These are phyloP conservation scores for Xestia sexstrigata DNA, from an alignment of 2,888 invertebrate genomes.

Conservation along the genomic window DNA sequence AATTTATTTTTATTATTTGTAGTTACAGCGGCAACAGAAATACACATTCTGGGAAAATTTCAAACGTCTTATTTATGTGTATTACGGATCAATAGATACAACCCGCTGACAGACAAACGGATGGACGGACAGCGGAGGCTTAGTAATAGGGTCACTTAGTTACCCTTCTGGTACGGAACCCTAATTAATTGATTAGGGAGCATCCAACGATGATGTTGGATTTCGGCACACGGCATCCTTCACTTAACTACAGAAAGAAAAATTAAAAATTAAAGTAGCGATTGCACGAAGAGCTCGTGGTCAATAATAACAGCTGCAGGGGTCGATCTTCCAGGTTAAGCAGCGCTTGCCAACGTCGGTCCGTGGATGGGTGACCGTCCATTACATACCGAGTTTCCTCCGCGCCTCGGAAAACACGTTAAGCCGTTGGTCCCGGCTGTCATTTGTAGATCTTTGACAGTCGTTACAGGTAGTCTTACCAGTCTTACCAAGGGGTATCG, in stretches of 20 bases:
- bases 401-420: neutral
- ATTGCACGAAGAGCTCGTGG: too few relatives aligned
- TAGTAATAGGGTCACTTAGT: too few relatives aligned
- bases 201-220: neutral
- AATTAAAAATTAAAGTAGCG: neutral
- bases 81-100: too few relatives aligned
- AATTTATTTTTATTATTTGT: too few relatives aligned
- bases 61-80: too few relatives aligned
- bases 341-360: neutral
- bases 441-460: neutral
- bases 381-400: neutral
- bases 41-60: too few relatives aligned
- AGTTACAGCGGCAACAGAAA: too few relatives aligned
- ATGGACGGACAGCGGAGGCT: too few relatives aligned
- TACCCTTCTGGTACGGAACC: too few relatives aligned
- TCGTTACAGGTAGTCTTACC: neutral
- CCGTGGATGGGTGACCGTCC: neutral
- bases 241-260: neutral
- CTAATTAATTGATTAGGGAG: neutral
- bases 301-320: neutral
- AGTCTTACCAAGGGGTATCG: too few relatives aligned
- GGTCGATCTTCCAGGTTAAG: neutral
- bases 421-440: neutral
- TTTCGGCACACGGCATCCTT: neutral
- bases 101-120: too few relatives aligned